These are phyloP conservation scores for Sweltsa coloradensis DNA, from an alignment of 1,140 invertebrate species.

Conservation along the genomic window DNA sequence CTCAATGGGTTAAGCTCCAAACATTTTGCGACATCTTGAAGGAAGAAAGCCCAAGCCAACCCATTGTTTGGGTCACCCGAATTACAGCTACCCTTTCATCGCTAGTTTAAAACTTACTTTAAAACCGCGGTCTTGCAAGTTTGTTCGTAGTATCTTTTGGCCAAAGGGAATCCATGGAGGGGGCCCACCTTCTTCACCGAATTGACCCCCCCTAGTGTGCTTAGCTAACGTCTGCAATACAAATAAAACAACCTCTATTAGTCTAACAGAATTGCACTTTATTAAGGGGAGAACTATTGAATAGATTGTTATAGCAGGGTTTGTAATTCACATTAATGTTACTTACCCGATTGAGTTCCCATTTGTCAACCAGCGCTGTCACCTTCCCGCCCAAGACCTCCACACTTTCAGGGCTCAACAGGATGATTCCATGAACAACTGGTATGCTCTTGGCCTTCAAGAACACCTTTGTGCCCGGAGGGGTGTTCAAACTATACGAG, in stretches of 20 bases:
- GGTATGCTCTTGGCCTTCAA: constrained; percentile 35
- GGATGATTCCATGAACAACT: constrained; percentile 54
- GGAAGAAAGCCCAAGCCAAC: too few species aligned
- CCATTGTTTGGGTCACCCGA: too few species aligned
- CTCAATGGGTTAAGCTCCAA: too few species aligned
- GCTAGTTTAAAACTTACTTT: constrained; percentile 42
- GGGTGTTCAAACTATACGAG: constrained; percentile 50
- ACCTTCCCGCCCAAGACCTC: constrained; percentile 70
- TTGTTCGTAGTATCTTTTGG: constrained; percentile 49
- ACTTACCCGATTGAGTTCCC: constrained; percentile 66
- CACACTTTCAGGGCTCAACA: constrained; percentile 51
- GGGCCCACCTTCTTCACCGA: constrained; percentile 56
- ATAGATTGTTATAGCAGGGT: too few species aligned
- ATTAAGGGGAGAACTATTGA: too few species aligned
- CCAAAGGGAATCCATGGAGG: constrained; percentile 88
- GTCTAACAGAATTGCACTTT: too few species aligned
- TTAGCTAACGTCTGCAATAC: constrained; percentile 49
- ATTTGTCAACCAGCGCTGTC: constrained; percentile 71
- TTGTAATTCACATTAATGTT: not conserved
- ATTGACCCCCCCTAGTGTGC: constrained; percentile 44
- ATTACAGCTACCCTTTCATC: too few species aligned
- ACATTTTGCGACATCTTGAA: too few species aligned
- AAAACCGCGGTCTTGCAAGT: constrained; percentile 49
- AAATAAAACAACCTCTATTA: constrained; percentile 9
- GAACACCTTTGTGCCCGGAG: constrained; percentile 62